phyloP scores from a whole-genome alignment of 1,140 invertebrate species.

The Drosophila suzukii region DNA sequence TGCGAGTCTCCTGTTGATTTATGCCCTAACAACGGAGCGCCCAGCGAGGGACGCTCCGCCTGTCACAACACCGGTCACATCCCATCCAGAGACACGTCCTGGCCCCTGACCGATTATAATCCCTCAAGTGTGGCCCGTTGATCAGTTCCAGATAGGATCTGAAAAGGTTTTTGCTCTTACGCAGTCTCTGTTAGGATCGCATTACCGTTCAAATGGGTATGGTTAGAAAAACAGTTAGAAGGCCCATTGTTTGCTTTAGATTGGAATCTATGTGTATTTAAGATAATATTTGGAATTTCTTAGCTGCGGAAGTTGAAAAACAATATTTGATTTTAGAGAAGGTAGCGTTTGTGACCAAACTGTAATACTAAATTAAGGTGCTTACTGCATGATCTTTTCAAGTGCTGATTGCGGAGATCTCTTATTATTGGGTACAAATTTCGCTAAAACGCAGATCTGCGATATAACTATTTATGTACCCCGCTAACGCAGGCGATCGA shows the following conservation, averaged over 20 bases:
- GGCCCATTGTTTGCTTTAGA: background rate
- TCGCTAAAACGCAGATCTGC: background rate
- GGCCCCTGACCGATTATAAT: conserved; percentile 49
- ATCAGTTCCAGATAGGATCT: conserved; percentile 45
- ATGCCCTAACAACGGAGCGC: conserved; percentile 59
- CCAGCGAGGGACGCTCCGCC: conserved; percentile 29
- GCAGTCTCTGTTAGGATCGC: conserved; percentile 41
- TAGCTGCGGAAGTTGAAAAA: conserved; percentile 11
- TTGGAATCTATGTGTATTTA: conserved; percentile 19
- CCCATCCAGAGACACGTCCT: conserved; percentile 65
- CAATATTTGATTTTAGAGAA: background rate
- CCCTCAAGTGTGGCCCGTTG: conserved; percentile 39
- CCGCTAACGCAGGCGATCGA: conserved; percentile 1
- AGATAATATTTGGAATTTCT: conserved; percentile 33
- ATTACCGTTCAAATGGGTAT: conserved; percentile 60
- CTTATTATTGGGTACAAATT: background rate
- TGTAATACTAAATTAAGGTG: no score
- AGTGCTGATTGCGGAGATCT: background rate
- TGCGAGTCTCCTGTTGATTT: conserved; percentile 70
- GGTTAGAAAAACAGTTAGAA: conserved; percentile 52
- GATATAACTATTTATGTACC: background rate
- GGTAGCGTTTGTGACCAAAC: no score
- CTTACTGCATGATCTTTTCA: background rate
- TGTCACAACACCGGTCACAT: conserved; percentile 70
- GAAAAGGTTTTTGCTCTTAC: conserved; percentile 8